Conservation (phyloP, 2,113 vertebrate genomes). For the Bos javanicus region DNA sequence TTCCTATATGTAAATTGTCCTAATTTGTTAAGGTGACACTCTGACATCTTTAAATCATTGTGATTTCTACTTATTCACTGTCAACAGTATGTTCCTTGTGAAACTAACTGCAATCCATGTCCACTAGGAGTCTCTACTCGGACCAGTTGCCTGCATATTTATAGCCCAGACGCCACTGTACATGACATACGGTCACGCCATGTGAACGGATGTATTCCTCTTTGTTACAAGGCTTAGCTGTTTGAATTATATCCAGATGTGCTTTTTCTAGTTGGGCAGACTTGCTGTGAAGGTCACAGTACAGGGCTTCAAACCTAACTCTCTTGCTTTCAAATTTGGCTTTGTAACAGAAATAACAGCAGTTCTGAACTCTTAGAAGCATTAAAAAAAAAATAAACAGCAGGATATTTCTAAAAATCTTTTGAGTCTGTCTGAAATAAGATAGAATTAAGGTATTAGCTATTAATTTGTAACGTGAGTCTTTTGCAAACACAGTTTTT, state of each 20-base stretch:
- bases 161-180: neutral
- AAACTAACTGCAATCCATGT: neutral
- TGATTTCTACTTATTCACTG: neutral
- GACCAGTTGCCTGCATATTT: neutral
- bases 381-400: constrained; percentile 22
- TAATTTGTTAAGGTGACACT: neutral
- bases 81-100: neutral
- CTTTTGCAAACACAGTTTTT: neutral
- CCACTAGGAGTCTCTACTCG: constrained; percentile 55
- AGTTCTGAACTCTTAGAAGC: neutral
- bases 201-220: neutral
- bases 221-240: constrained; percentile 33
- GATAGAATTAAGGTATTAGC: neutral
- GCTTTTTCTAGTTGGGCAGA: neutral
- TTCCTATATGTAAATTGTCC: neutral
- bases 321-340: neutral
- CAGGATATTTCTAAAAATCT: neutral
- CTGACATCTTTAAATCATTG: neutral
- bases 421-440: neutral
- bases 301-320: neutral
- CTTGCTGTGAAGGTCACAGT: neutral
- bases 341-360: neutral
- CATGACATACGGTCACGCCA: neutral
- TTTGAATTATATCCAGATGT: neutral
- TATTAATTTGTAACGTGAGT: neutral